Evolutionary conservation across 2,797 vertebrate species (phyloP).

Genomic region (Botia kubotai): DNA sequence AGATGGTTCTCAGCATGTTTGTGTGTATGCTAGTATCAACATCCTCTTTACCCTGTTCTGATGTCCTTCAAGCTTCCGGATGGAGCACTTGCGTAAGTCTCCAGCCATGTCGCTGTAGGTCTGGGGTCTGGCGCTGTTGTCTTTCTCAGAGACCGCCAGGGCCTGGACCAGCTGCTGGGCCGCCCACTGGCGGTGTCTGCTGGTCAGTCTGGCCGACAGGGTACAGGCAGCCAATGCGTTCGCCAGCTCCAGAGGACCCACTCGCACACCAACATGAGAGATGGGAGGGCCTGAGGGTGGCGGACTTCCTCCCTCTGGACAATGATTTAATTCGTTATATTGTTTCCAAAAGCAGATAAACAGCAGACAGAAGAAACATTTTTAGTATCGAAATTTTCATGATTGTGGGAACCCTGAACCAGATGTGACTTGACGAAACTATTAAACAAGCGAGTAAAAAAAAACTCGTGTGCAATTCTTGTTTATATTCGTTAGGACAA

Average conservation of each 20-base stretch:
- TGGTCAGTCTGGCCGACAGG: conserved; percentile 79
- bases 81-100: conserved; percentile 81
- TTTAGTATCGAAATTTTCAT: too few relatives aligned
- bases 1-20: background rate
- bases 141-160: conserved; percentile 75
- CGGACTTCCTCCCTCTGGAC: conserved; percentile 57
- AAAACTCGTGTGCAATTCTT: too few relatives aligned
- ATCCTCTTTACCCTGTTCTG: conserved; percentile 76
- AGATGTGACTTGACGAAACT: too few relatives aligned
- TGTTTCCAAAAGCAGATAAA: too few relatives aligned
- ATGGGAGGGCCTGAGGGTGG: conserved; percentile 63
- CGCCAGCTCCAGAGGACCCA: conserved; percentile 81
- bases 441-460: too few relatives aligned
- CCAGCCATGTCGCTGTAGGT: conserved; percentile 82
- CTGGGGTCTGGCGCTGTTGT: conserved; percentile 74
- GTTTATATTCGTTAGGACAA: background rate
- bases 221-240: conserved; percentile 82
- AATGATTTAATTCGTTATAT: conserved; percentile 30
- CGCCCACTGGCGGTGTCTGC: conserved; percentile 81
- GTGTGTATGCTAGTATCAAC: background rate
- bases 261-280: conserved; percentile 69
- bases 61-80: conserved; percentile 82
- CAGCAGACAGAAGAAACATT: too few relatives aligned
- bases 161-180: conserved; percentile 81
- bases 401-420: too few relatives aligned